These are phyloP conservation scores for Dasysyrphus albostriatus DNA, from an alignment of 2,888 invertebrate species.

Conservation along the genomic window DNA sequence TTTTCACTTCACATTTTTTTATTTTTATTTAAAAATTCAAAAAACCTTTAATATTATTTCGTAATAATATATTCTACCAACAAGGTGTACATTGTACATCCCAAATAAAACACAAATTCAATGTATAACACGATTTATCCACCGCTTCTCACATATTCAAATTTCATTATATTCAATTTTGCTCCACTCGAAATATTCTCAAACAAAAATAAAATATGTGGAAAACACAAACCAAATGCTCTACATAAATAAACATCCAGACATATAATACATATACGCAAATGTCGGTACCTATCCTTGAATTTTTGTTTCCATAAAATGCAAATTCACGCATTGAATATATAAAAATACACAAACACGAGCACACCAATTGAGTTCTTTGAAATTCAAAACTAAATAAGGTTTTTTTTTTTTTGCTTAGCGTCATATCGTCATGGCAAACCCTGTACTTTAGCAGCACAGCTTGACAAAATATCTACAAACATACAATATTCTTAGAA, in stretches of 20 bases:
- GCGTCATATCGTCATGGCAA: neutral
- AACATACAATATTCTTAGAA: too few relatives aligned
- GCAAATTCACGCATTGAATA: slow-evolving; percentile 58
- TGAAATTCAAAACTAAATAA: slow-evolving; percentile 29
- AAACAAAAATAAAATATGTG: neutral
- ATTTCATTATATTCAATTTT: slow-evolving; percentile 46
- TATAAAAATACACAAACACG: slow-evolving; percentile 29
- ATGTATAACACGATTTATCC: slow-evolving; percentile 59
- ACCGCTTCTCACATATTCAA: slow-evolving; percentile 33
- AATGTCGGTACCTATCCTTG: neutral
- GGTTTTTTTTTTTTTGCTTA: neutral
- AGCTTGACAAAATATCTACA: neutral
- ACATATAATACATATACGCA: neutral
- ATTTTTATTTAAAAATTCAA: slow-evolving; percentile 17
- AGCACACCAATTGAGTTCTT: slow-evolving; percentile 55
- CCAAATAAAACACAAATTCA: slow-evolving; percentile 59
- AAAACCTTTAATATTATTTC: slow-evolving; percentile 36
- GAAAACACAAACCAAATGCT: neutral
- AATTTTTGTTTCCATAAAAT: slow-evolving; percentile 34
- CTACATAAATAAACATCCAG: neutral
- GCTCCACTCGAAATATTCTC: slow-evolving; percentile 19
- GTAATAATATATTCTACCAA: slow-evolving; percentile 29
- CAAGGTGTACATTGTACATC: neutral
- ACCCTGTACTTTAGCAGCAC: neutral
- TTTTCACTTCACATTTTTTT: slow-evolving; percentile 12